Evolutionary conservation across 2,888 invertebrate genomes (phyloP), one percentile per base, ranked within the genome.

Genomic region (Belgica antarctica): DNA sequence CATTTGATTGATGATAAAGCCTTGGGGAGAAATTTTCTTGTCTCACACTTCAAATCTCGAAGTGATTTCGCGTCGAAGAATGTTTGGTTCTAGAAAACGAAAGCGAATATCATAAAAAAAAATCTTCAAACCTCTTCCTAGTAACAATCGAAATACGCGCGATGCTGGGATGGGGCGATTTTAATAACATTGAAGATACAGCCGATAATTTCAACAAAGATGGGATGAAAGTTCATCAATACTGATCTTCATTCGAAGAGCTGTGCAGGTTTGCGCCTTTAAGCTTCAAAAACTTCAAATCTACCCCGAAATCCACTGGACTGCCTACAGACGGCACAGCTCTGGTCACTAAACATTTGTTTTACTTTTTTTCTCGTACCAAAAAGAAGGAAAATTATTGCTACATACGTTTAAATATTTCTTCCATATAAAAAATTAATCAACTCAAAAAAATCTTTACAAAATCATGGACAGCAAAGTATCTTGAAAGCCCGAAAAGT

Each of bases 161-260:
- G 15, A 61, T 61, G n/a, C 17, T 27, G 24, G 4, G 8, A 34
- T 34, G 36, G 8, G 8, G 36, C 10, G 10, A 8, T 34, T 47
- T 12, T 4, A 8, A n/a, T 10, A 57, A 57, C 22, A 24, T 57
- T 63, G 63, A 46, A 63, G 63, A 63, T 63, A 63, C 46, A 63
- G 63, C 63, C 36, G n/a, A 41, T 2, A 41, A 41, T 31, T 4
- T 31, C 10, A 10, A 10, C 5, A 41, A 5, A 15, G 41, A 41
- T 5, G 10, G 41, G 41, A n/a, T 15, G 41, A 41, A 41, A n/a
- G 41, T 7, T 8, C 34, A 12, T 63, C 63, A 63, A 63, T 63
- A 63, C 63, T 63, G 63, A 63, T 63, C 63, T 63, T 63, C 63
- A 63, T 5, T 15, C 27, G 17, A 61, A 61, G n/a, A n/a, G n/a